A percentile compares a stretch with the other conserved stretches of the same genome.
Conservation (phyloP, 2,888 invertebrate species). For the Mactromeris polynyma region DNA sequence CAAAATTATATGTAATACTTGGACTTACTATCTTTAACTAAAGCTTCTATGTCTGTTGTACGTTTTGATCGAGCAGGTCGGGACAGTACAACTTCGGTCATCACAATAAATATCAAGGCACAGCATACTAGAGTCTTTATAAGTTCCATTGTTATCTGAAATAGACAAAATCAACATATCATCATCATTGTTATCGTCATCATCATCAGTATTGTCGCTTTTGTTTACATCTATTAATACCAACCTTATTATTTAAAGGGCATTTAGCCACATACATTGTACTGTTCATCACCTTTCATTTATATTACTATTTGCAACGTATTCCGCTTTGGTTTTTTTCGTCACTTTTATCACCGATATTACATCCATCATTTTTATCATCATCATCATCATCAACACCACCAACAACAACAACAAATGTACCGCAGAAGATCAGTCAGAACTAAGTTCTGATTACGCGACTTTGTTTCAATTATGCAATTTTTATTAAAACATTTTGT, state of each 20-base stretch:
- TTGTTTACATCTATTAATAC: too few species aligned
- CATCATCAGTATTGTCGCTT: too few species aligned
- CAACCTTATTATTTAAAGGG: too few species aligned
- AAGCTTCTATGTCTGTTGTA: constrained; percentile 24
- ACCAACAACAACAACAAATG: not conserved
- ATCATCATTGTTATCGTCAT: too few species aligned
- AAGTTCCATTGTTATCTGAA: constrained; percentile 41
- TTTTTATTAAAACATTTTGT: too few species aligned
- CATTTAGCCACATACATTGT: too few species aligned
- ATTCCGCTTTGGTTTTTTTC: not conserved
- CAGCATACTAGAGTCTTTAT: constrained; percentile 43
- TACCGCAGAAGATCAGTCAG: too few species aligned
- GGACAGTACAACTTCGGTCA: constrained; percentile 35
- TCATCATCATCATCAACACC: not conserved
- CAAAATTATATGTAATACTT: too few species aligned
- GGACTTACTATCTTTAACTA: constrained; percentile 52
- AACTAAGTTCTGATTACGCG: too few species aligned
- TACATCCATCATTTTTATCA: not conserved
- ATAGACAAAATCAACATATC: not conserved
- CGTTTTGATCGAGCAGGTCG: constrained; percentile 19
- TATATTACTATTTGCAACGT: too few species aligned
- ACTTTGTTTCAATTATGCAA: too few species aligned
- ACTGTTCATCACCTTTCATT: too few species aligned
- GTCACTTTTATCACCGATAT: not conserved
- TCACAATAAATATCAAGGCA: constrained; percentile 31